Evolutionary conservation across 2,888 invertebrate genomes (phyloP), one percentile per base, ranked within the genome.

Genomic region (Lucinisca nassula): DNA sequence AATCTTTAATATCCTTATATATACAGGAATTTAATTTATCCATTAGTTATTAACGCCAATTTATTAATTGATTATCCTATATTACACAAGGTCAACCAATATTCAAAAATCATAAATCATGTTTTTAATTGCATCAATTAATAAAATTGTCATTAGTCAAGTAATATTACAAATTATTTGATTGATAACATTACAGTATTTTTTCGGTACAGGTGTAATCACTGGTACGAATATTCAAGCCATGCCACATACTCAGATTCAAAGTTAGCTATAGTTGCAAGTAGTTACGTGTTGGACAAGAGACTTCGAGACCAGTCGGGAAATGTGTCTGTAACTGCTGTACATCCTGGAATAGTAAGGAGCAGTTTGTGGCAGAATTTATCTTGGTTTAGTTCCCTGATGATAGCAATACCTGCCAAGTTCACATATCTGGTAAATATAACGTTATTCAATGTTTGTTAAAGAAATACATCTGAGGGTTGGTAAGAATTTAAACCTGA

Each of bases 291-390:
- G 40, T 87, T 93, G 17, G 84, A 90, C 55, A 72, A 74, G 35
- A 21, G 79, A 45, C 86, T 93, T 17, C 88, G 74, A 24, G 82
- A 75, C n/a, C 85, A 89, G 1, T 79, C 88, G 12, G 78, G 72
- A 4, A 85, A 72, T 27, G 93, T 94, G 10, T 91, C 93, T 24
- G 93, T 93, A 27, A 93, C 92, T 85, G 85, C 88, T 37, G 76
- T 94, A 12, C 94, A 95, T 72, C 95, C 95, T 14, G 95, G 95
- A 0, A 85, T 94, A 2, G 93, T 94, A 21, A 85, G 91, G 61
- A 88, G 94, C 0, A 77, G 74, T 2, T 85, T 95, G 30, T 93
- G 75, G 67, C 72, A 49, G 6, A 78, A 85, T 75, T 30, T 85
- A 27, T 75, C 74, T 35, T 67, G 79, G 49, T 67, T 67, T 17